Conservation (phyloP, 2,888 invertebrate genomes). For the Cecidostiba fungosa region DNA sequence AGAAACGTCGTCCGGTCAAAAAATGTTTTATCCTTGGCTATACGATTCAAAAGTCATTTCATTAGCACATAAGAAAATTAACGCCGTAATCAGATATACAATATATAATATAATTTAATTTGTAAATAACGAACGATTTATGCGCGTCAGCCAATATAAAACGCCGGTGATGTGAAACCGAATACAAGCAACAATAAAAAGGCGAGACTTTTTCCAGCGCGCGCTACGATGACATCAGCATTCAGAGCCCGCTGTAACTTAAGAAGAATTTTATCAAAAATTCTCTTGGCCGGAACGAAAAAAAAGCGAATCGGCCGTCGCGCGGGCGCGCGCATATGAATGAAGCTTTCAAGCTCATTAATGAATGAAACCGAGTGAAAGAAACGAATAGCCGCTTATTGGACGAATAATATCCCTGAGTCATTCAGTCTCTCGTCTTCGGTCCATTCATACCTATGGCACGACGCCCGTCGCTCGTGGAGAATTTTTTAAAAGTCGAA, state of each 20-base stretch:
- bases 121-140: conserved; percentile 7
- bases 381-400: conserved; percentile 57
- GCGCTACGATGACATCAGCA: conserved; percentile 48
- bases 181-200: conserved; percentile 35
- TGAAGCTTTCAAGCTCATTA: conserved; percentile 64
- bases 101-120: background rate
- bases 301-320: background rate
- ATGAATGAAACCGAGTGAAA: conserved; percentile 61
- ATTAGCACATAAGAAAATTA: conserved; percentile 20
- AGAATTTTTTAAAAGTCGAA: conserved; percentile 39
- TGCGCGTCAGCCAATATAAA: background rate
- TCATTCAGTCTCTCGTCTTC: conserved; percentile 52
- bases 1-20: background rate
- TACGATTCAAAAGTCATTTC: background rate
- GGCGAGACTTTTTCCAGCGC: conserved; percentile 32
- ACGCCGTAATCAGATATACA: conserved; percentile 39
- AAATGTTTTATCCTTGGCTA: background rate
- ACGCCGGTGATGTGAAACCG: background rate
- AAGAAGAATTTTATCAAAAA: conserved; percentile 62
- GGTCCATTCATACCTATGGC: background rate
- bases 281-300: background rate
- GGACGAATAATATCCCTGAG: conserved; percentile 37
- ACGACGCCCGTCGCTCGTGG: background rate
- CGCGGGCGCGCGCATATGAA: conserved; percentile 52
- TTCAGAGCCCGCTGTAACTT: conserved; percentile 25